Evolutionary conservation across 2,113 vertebrate genomes (phyloP).

Genomic region (Tachysurus fulvidraco): DNA sequence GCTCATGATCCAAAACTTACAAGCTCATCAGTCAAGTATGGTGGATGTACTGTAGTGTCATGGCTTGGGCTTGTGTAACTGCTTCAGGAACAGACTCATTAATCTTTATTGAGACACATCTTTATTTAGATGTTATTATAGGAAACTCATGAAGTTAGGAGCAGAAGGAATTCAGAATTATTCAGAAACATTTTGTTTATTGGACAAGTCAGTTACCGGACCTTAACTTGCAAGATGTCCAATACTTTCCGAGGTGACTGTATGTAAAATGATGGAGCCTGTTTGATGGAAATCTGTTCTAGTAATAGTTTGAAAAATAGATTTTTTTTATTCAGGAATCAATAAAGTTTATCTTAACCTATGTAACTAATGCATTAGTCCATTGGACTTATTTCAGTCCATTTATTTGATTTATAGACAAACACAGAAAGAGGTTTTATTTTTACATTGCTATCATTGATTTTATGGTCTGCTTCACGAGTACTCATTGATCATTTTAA

Average conservation of each 20-base stretch:
- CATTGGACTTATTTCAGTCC: background rate
- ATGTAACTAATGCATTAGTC: background rate
- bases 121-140: background rate
- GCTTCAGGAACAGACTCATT: background rate
- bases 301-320: background rate
- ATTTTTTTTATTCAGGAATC: background rate
- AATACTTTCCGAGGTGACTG: conserved; percentile 8
- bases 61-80: background rate
- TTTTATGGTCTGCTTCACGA: background rate
- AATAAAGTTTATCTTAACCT: background rate
- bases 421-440: background rate
- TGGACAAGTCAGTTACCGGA: too few species aligned
- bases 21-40: background rate
- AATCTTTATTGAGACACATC: background rate
- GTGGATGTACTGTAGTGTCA: background rate
- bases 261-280: background rate
- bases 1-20: background rate
- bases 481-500: conserved; percentile 5
- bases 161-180: background rate
- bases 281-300: background rate
- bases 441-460: background rate
- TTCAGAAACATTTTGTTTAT: background rate
- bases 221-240: too few species aligned
- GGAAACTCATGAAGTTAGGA: background rate
- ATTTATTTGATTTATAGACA: background rate